These are phyloP conservation scores for Rhopalosiphum maidis DNA, from an alignment of 1,140 invertebrate genomes.

Conservation along the genomic window DNA sequence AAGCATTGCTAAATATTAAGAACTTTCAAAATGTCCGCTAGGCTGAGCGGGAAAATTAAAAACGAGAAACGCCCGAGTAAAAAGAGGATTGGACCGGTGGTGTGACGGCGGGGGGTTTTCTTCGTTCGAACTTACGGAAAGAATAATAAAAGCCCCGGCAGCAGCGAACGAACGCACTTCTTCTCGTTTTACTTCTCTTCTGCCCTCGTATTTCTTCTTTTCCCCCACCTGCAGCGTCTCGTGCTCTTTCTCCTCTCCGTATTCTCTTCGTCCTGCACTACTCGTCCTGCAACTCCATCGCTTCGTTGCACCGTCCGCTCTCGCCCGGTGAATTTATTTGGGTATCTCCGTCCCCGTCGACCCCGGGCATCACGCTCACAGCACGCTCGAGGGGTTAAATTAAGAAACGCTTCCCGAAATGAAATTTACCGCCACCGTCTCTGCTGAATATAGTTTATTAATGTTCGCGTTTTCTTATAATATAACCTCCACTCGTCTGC, in stretches of 20 bases:
- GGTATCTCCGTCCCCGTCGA: not conserved
- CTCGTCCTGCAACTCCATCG: not conserved
- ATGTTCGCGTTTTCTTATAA: slow-evolving; percentile 47
- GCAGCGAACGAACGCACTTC: slow-evolving; percentile 34
- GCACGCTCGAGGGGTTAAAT: slow-evolving; percentile 44
- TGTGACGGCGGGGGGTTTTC: not conserved
- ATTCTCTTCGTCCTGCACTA: not conserved
- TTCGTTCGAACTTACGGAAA: slow-evolving; percentile 46
- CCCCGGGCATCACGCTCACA: not conserved
- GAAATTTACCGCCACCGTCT: slow-evolving; percentile 29
- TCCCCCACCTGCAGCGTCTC: not conserved
- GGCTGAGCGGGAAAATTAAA: slow-evolving; percentile 48
- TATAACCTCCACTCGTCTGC: not conserved
- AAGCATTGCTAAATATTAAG: slow-evolving; percentile 45
- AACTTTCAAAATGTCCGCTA: slow-evolving; percentile 50
- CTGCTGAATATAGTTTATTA: slow-evolving; percentile 33
- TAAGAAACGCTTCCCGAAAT: slow-evolving; percentile 51
- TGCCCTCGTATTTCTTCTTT: not conserved
- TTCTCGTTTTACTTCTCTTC: slow-evolving; percentile 2
- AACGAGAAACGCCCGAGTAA: slow-evolving; percentile 43
- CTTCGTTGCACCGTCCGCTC: not conserved
- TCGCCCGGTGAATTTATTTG: slow-evolving; percentile 24
- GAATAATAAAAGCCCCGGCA: slow-evolving; percentile 50
- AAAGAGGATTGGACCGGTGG: not conserved
- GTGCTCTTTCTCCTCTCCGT: too few relatives aligned